Conservation (phyloP, 2,888 invertebrate genomes). For the Eupithecia vulgata region DNA sequence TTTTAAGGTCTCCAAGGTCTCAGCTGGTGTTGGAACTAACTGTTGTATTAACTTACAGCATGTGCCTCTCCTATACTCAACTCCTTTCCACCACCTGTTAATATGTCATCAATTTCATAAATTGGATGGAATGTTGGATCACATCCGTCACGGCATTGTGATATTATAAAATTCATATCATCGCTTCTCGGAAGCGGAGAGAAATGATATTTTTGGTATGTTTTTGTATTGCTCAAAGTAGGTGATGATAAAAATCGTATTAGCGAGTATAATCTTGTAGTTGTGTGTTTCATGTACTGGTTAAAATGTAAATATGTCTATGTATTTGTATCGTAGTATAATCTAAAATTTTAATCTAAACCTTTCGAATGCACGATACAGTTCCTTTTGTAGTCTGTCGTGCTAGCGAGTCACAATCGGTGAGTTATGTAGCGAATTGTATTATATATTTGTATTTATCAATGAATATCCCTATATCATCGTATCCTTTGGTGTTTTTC, state of each 20-base stretch:
- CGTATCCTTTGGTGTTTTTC: slow-evolving; percentile 62
- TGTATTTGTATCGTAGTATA: slow-evolving; percentile 63
- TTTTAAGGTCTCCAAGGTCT: slow-evolving; percentile 35
- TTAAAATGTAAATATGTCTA: slow-evolving; percentile 55
- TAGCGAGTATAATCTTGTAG: slow-evolving; percentile 59
- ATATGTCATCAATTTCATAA: slow-evolving; percentile 25
- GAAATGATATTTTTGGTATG: slow-evolving; percentile 78
- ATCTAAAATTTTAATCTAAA: slow-evolving; percentile 69
- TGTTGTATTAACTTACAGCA: slow-evolving; percentile 61
- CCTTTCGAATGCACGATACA: slow-evolving; percentile 80
- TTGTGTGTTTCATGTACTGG: slow-evolving; percentile 53
- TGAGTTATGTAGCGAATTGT: slow-evolving; percentile 55
- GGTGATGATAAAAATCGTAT: slow-evolving; percentile 65
- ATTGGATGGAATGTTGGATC: slow-evolving; percentile 10
- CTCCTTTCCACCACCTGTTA: slow-evolving; percentile 60
- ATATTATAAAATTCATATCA: slow-evolving; percentile 75
- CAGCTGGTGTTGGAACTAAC: slow-evolving; percentile 66
- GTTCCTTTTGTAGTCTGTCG: slow-evolving; percentile 81
- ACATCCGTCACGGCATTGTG: slow-evolving; percentile 58
- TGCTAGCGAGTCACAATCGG: slow-evolving; percentile 75
- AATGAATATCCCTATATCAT: slow-evolving; percentile 42
- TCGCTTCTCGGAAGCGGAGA: slow-evolving; percentile 70
- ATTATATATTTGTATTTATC: slow-evolving; percentile 46
- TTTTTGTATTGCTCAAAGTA: slow-evolving; percentile 78
- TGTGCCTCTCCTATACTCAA: slow-evolving; percentile 65